Conservation (phyloP, 2,888 invertebrate species). For the Creontiades dilutus region DNA sequence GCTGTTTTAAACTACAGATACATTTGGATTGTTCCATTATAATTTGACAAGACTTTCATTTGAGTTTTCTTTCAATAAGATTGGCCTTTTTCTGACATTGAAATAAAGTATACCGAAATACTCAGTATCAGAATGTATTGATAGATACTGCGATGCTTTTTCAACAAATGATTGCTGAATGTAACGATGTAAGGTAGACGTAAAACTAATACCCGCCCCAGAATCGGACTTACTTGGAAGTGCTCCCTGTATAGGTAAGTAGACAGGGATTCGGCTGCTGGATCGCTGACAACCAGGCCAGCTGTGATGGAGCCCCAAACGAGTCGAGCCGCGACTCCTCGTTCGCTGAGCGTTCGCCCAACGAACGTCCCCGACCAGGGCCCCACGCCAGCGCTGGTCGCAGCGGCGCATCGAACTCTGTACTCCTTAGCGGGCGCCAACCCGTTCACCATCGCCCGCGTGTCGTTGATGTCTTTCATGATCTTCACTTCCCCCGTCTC, state of each 20-base stretch:
- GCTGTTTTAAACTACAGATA: too few relatives aligned
- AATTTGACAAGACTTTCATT: too few relatives aligned
- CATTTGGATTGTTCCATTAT: too few relatives aligned
- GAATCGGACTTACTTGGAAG: conserved; percentile 64
- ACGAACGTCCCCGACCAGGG: conserved; percentile 89
- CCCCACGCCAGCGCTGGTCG: conserved; percentile 86
- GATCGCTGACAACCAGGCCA: conserved; percentile 89
- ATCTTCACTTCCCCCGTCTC: conserved; percentile 82
- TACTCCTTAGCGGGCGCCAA: conserved; percentile 89
- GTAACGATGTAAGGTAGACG: too few relatives aligned
- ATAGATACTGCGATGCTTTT: too few relatives aligned
- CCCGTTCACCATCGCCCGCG: conserved; percentile 84
- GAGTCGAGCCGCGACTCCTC: conserved; percentile 79
- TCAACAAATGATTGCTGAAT: too few relatives aligned
- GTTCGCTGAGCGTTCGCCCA: conserved; percentile 82
- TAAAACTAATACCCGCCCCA: too few relatives aligned
- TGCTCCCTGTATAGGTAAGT: conserved; percentile 77
- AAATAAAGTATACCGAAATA: neutral
- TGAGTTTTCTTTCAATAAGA: too few relatives aligned
- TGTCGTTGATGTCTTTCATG: conserved; percentile 80
- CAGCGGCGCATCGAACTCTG: conserved; percentile 88
- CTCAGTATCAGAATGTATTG: too few relatives aligned
- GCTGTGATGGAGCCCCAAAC: conserved; percentile 87
- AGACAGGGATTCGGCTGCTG: conserved; percentile 87
- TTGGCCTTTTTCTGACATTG: too few relatives aligned